Conservation (phyloP, 1,140 invertebrate species). For the Eueides isabella region DNA sequence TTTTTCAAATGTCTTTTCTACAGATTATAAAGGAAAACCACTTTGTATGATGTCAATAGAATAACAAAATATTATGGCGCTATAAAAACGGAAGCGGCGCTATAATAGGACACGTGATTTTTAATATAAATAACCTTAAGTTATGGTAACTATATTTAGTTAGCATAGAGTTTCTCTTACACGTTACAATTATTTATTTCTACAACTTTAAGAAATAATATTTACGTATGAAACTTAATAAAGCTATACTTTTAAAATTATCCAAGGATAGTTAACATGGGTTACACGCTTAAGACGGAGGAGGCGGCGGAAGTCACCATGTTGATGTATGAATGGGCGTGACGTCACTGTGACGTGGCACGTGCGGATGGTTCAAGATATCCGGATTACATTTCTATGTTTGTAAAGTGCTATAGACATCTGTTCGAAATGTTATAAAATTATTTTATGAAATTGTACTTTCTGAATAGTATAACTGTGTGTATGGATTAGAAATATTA, state of each 20-base stretch:
- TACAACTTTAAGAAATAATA: neutral
- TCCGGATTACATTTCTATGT: slow-evolving; percentile 39
- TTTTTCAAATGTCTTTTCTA: neutral
- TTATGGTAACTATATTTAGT: too few species aligned
- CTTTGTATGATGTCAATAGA: slow-evolving; percentile 41
- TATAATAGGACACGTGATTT: slow-evolving; percentile 58
- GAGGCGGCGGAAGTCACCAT: slow-evolving; percentile 66
- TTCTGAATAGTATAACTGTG: neutral
- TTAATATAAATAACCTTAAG: neutral
- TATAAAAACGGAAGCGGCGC: slow-evolving; percentile 61
- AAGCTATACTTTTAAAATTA: neutral
- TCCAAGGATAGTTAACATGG: slow-evolving; percentile 2
- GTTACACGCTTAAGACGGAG: slow-evolving; percentile 48
- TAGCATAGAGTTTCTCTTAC: neutral
- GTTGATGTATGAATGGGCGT: slow-evolving; percentile 72
- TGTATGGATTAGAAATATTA: too few species aligned
- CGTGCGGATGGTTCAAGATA: slow-evolving; percentile 29
- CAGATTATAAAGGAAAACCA: slow-evolving; percentile 7
- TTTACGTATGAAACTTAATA: neutral
- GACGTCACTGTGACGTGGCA: slow-evolving; percentile 60
- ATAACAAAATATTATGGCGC: slow-evolving; percentile 69
- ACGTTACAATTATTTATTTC: neutral
- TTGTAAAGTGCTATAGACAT: slow-evolving; percentile 39
- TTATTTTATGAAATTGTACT: neutral
- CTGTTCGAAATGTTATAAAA: slow-evolving; percentile 26